Base-by-base conservation (phyloP, 2,797 vertebrate species). In the Dermochelys coriacea region DNA sequence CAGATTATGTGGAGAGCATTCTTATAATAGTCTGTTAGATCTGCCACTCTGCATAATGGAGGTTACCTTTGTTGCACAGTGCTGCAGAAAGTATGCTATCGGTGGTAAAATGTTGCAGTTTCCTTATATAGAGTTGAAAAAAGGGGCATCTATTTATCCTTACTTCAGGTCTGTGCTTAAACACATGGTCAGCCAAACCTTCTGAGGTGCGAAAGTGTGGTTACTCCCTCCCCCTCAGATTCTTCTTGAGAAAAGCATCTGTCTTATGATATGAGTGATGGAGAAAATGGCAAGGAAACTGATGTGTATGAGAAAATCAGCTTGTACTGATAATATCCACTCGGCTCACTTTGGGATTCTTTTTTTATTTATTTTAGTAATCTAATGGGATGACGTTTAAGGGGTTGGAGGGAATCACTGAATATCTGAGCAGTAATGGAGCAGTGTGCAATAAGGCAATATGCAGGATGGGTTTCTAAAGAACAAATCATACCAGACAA, bases 371-470 rank as follows among this genome's bases (percentile, higher is more conserved):
- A 45, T 52, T 90, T 1, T 89, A 91, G 49, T 85, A 54, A 91
- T 79, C 91, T 34, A 82, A 54, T 85, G 87, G 78, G 64, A 80
- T 57, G 55, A 82, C n/a, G 51, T 51, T 4, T 59, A 61, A 80
- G 80, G 71, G 85, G 47, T 14, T 55, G 79, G 91, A 92, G 88
- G 61, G 25, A 19, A 87, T 87, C 6, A 3, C 15, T 90, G 31
- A 91, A 52, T 86, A 82, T 80, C 2, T 93, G 85, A 84, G 19
- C 86, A 89, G 71, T 84, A 86, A 92, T 89, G 59, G 82, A 86
- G 8, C 51, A 93, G 82, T 55, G 47, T 31, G 18, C 55, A 50
- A 31, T 71, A 61, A 71, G 64, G 64, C n/a, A 71, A 19, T 71
- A 23, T 23, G 5, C 18, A 71, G 64, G 37, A 41, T 87, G 57